phyloP scores from a whole-genome alignment of 37 sponge, comb jelly and placozoan genomes.

The Eunapius fragilis region DNA sequence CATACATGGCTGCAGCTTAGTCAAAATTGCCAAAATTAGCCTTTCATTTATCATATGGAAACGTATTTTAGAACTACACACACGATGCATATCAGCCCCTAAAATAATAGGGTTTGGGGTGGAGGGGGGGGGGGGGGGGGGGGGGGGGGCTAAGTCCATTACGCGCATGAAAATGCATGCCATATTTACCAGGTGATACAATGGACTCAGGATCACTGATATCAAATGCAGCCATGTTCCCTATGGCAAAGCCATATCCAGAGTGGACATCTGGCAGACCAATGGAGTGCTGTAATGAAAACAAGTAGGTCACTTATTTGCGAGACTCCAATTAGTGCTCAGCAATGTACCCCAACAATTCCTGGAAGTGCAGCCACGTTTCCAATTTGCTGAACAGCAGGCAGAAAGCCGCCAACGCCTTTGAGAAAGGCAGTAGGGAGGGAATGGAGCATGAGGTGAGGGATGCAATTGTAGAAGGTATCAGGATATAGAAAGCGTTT shows the following conservation, averaged over 20 bases:
- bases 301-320: too few species aligned
- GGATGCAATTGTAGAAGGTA: neutral
- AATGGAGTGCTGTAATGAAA: constrained; percentile 75
- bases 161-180: too few species aligned
- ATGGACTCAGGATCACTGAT: constrained; percentile 87
- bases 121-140: neutral
- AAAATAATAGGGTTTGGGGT: too few species aligned
- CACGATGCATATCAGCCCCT: too few species aligned
- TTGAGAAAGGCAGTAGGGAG: neutral
- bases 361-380: constrained; percentile 98
- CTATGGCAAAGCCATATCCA: constrained; percentile 98
- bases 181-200: constrained; percentile 82
- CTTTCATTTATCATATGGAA: too few species aligned
- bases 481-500: neutral
- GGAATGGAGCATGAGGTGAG: neutral
- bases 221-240: constrained; percentile 99
- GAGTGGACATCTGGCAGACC: constrained; percentile 98
- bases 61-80: too few species aligned
- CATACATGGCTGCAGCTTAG: too few species aligned
- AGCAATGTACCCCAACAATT: constrained; percentile 81
- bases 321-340: neutral
- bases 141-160: neutral
- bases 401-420: constrained; percentile 98
- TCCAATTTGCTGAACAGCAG: constrained; percentile 96
- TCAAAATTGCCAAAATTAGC: too few species aligned